A percentile compares a stretch with the other conserved stretches of the same genome.
These are phyloP conservation scores for Laspeyria flexula DNA, from an alignment of 2,888 invertebrate species.

Conservation along the genomic window DNA sequence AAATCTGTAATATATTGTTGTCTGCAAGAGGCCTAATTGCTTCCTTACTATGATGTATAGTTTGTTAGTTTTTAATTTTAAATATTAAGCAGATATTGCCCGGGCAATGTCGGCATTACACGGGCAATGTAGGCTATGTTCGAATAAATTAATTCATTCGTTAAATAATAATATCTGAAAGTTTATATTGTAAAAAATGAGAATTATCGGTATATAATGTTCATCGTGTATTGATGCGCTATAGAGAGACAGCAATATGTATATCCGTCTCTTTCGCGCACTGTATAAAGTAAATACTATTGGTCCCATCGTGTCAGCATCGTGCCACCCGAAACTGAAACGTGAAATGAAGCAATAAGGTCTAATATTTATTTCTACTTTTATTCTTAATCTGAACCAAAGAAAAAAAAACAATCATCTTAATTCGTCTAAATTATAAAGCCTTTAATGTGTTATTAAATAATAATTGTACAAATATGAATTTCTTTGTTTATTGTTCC, in stretches of 20 bases:
- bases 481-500: too few relatives aligned
- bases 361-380: conserved; percentile 21
- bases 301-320: conserved; percentile 21
- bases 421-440: background rate
- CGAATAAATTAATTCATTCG: too few relatives aligned
- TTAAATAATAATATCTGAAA: conserved; percentile 8
- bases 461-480: too few relatives aligned
- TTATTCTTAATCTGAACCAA: conserved; percentile 20
- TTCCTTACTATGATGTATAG: conserved; percentile 58
- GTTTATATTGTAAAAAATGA: conserved; percentile 19
- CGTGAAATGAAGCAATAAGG: conserved; percentile 9
- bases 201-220: conserved; percentile 27
- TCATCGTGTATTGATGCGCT: conserved; percentile 21
- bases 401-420: conserved; percentile 5
- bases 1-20: conserved; percentile 65
- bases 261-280: conserved; percentile 13
- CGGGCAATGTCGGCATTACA: conserved; percentile 5
- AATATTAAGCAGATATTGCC: too few relatives aligned
- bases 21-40: conserved; percentile 67
- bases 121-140: too few relatives aligned
- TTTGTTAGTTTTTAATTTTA: conserved; percentile 48
- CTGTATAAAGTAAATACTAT: conserved; percentile 15
- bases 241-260: conserved; percentile 18
- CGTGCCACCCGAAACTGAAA: conserved; percentile 24
- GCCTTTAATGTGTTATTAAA: too few relatives aligned